Evolutionary conservation across 1,140 invertebrate genomes (phyloP).

Genomic region (Harlomillsia oculata): DNA sequence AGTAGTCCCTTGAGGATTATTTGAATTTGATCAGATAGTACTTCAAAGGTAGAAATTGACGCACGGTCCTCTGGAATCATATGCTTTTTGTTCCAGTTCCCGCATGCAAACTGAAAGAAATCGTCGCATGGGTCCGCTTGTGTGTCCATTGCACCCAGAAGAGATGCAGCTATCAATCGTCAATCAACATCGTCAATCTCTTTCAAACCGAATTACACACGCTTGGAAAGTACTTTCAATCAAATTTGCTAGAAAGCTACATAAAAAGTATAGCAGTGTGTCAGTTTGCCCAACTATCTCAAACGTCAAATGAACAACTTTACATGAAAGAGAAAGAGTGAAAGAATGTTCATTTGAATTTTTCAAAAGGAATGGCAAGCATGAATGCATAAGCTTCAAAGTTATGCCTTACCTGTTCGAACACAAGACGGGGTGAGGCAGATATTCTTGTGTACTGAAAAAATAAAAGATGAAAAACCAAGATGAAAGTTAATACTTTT

Average conservation of each 20-base stretch:
- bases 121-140: slow-evolving; percentile 70
- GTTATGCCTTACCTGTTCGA: slow-evolving; percentile 44
- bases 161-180: slow-evolving; percentile 57
- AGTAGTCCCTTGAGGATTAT: slow-evolving; percentile 68
- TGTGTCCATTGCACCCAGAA: slow-evolving; percentile 73
- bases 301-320: neutral
- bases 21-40: slow-evolving; percentile 75
- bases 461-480: neutral
- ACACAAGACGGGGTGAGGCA: slow-evolving; percentile 63
- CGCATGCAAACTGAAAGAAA: slow-evolving; percentile 83
- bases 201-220: slow-evolving; percentile 1
- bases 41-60: slow-evolving; percentile 79
- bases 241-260: neutral
- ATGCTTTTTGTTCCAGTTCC: slow-evolving; percentile 79
- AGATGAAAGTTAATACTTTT: neutral
- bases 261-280: neutral
- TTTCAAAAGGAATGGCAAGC: neutral
- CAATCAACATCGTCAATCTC: neutral
- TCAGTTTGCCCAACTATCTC: neutral
- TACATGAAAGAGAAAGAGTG: neutral
- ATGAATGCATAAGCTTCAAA: neutral
- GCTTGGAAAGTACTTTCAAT: neutral
- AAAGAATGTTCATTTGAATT: neutral
- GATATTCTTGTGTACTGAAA: slow-evolving; percentile 40
- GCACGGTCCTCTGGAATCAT: slow-evolving; percentile 79